phyloP scores from a whole-genome alignment of 2,888 invertebrate species.

The Idaea dimidiata region DNA sequence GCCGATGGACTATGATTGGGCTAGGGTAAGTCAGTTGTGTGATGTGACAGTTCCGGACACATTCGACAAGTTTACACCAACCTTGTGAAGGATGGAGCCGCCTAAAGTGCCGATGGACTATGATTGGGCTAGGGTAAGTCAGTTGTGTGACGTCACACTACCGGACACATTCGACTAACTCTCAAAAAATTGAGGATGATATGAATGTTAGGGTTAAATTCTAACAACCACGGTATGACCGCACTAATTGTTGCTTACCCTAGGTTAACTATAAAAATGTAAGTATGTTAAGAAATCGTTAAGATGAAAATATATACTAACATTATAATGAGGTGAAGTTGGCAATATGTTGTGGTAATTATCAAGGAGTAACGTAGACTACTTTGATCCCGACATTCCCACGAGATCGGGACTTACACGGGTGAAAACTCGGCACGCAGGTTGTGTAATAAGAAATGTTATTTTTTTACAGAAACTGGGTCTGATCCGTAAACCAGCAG shows the following conservation, averaged over 20 bases:
- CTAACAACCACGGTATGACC: too few species aligned
- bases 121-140: slow-evolving; percentile 93
- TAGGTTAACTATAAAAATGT: too few species aligned
- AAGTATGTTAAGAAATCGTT: too few species aligned
- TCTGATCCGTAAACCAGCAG: slow-evolving; percentile 98
- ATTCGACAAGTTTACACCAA: slow-evolving; percentile 91
- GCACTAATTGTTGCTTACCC: too few species aligned
- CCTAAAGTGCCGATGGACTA: slow-evolving; percentile 99
- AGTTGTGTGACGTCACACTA: slow-evolving; percentile 87
- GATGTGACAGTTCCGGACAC: slow-evolving; percentile 96
- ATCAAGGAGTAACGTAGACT: too few species aligned
- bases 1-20: slow-evolving; percentile 99
- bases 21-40: slow-evolving; percentile 80
- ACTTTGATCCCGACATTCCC: background rate
- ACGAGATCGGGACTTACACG: background rate
- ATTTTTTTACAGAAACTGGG: slow-evolving; percentile 89
- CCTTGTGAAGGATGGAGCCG: slow-evolving; percentile 89
- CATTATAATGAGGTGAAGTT: too few species aligned
- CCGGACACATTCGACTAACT: slow-evolving; percentile 97
- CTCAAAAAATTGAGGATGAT: too few species aligned
- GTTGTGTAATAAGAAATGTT: background rate
- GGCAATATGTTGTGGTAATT: too few species aligned
- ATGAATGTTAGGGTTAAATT: too few species aligned
- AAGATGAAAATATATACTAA: too few species aligned
- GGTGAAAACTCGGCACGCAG: background rate